Evolutionary conservation across 2,113 vertebrate genomes (phyloP), one percentile per base, ranked within the genome.

Genomic region (Lepus europaeus): DNA sequence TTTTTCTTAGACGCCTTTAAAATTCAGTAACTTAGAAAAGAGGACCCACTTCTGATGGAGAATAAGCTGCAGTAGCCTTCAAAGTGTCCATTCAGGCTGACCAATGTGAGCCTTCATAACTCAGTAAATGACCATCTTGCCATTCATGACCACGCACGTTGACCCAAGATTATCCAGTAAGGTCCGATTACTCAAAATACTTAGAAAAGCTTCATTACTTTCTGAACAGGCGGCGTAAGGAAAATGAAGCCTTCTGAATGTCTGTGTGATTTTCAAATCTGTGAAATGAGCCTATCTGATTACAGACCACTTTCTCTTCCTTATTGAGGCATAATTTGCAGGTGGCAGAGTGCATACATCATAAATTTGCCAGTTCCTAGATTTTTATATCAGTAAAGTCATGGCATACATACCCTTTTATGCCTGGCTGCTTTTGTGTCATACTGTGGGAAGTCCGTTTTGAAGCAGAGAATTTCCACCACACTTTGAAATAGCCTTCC

Each of bases 211-310:
- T 89, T 89, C 49, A 74, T 86, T 93, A 86, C 23, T 25, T 91
- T 90, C 56, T 69, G 87, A 92, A 87, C 51, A 90, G 70, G 82
- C 59, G 69, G 53, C 87, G 83, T 68, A 95, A 87, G n/a, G 39
- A 92, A 94, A 95, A 94, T 94, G 89, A 95, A 90, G 84, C 76
- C 89, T 87, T 90, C 59, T 72, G 82, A 90, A 64, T 77, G 39
- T 86, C 72, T 86, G 1, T 86, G 70, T 82, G 80, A 56, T 90
- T 82, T 92, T 92, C n/a, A 95, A 11, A 85, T 89, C 69, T 84
- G n/a, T 83, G 66, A 80, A 73, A 88, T 89, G 56, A 86, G 33
- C 23, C 51, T 66, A 91, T 45, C 51, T 77, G 33, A 89, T 84
- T 82, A 81, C 22, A 68, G 45, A 80, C 45, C 64, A 84, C 68